Conservation (phyloP, 2,113 vertebrate genomes). For the Murina feae region DNA sequence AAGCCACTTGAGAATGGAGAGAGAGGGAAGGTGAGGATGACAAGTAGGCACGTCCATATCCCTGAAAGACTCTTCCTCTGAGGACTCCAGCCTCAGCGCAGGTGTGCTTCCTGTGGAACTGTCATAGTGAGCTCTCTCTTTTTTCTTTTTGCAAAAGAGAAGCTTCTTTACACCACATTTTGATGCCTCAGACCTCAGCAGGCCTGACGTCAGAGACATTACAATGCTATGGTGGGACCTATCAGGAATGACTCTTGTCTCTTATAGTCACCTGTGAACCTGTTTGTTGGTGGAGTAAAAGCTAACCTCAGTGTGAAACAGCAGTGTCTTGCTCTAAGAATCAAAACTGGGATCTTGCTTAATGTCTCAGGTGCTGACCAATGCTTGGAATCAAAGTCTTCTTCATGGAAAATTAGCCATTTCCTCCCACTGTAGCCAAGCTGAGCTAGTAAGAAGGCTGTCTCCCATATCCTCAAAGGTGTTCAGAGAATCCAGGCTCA, state of each 20-base stretch:
- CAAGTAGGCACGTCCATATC: rapidly evolving
- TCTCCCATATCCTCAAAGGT: background rate
- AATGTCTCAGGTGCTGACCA: background rate
- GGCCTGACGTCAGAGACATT: background rate
- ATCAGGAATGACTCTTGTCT: background rate
- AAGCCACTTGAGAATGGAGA: background rate
- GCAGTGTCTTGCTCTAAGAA: background rate
- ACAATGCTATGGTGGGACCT: background rate
- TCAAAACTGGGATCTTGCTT: background rate
- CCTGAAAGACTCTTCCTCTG: no score
- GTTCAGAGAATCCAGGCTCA: background rate
- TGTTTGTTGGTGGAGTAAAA: background rate
- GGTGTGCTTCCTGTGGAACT: background rate
- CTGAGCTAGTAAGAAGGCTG: background rate
- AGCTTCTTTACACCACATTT: background rate
- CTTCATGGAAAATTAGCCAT: background rate
- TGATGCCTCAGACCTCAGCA: background rate
- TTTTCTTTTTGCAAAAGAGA: background rate
- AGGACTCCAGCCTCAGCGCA: background rate
- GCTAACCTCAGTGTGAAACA: background rate
- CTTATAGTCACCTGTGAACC: background rate
- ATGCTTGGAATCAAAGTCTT: background rate
- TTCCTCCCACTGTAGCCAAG: background rate
- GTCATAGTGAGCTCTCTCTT: background rate
- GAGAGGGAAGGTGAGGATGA: background rate